Evolutionary conservation across 2,888 invertebrate species (phyloP).

Genomic region (Papilio gigon): DNA sequence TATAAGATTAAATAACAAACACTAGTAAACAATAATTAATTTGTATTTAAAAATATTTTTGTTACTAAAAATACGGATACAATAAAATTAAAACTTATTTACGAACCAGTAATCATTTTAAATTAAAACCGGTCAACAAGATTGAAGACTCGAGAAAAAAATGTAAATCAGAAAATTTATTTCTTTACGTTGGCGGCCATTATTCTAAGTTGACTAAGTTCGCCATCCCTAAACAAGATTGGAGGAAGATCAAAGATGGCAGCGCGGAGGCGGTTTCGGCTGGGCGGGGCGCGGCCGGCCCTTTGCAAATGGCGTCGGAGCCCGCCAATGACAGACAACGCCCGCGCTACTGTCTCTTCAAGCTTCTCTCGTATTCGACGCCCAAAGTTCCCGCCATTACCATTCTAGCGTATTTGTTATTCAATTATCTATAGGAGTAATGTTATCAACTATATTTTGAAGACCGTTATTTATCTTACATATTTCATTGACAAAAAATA

Average conservation of each 20-base stretch:
- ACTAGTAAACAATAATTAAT: too few relatives aligned
- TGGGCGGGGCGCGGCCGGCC: constrained; percentile 72
- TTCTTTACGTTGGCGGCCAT: neutral
- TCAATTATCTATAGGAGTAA: constrained; percentile 16
- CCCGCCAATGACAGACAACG: constrained; percentile 67
- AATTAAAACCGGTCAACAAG: neutral
- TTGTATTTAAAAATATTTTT: too few relatives aligned
- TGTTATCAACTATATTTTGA: neutral
- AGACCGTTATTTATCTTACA: neutral
- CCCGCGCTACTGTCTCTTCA: constrained; percentile 55
- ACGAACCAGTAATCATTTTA: neutral
- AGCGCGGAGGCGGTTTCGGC: constrained; percentile 62
- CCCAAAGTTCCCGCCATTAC: constrained; percentile 22
- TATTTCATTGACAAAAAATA: neutral
- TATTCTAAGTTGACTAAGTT: constrained; percentile 40
- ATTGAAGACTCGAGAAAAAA: neutral
- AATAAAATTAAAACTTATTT: neutral
- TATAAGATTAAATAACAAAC: too few relatives aligned
- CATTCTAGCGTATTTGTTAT: constrained; percentile 2
- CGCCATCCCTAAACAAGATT: constrained; percentile 37
- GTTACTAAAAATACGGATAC: too few relatives aligned
- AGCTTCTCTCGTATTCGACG: constrained; percentile 47
- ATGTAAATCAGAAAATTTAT: neutral
- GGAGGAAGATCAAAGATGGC: constrained; percentile 65
- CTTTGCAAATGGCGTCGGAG: constrained; percentile 80